Base-by-base conservation (phyloP, 2,113 vertebrate species). In the Hiodon tergisus region DNA sequence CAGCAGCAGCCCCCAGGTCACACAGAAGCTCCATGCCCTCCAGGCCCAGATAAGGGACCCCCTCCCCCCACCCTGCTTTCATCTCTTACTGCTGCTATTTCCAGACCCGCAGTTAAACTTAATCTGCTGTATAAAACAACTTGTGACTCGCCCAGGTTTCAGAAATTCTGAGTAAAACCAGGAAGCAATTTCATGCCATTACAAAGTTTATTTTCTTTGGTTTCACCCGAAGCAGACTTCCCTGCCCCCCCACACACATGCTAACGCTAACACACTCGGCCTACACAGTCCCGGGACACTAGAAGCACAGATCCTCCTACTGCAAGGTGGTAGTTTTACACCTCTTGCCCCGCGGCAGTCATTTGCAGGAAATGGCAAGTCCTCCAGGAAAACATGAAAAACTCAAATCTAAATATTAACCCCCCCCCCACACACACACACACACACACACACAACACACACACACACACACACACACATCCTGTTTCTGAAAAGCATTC, bases 111-210 rank as follows among this genome's bases (percentile, higher is more conserved):
- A n/a, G 31, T 55, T 53, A 57, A n/a, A 70, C 14, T 7, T n/a
- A 53, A 70, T 70, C 69, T 10, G 53, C 69, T 55, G 31, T 53
- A 57, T 70, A 70, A 70, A 70, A 17, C 31, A 55, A 14, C 66
- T 17, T 54, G 51, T 17, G 16, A 55, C 52, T 55, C 57, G 17
- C 31, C 31, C 55, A 9, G 70, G 7, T 11, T n/a, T 48, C 50
- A 60, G 50, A 61, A 72, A 60, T 31, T 48, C n/a, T 46, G 10
- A 73, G 7, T 48, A 50, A 67, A 74, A 67, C 73, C 62, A 74
- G 73, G 62, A 71, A 66, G 61, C 60, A 71, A 76, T 66, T 76
- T 76, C 75, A 66, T 55, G 75, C 75, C 16, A 57, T 72, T 76
- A 71, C 46, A 53, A 17, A 48, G 51, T 4, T 67, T 57, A 57